Base-by-base conservation (phyloP, 2,113 vertebrate species). In the Theristicus caerulescens region DNA sequence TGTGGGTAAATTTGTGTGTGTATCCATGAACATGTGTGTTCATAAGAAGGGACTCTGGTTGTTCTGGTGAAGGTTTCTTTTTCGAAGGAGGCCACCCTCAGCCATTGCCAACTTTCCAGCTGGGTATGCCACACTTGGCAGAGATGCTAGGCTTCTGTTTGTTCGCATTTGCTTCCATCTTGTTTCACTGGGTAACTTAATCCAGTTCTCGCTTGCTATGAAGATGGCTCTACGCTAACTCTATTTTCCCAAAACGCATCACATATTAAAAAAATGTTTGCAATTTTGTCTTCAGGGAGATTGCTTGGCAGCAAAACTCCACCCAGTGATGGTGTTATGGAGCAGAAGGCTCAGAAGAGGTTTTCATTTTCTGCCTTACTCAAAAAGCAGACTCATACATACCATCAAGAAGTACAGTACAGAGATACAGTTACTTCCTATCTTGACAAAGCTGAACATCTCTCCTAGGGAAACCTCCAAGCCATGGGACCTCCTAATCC, bases 41-140 rank as follows among this genome's bases (percentile, higher is more conserved):
- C 32, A 14, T 8, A 55, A 44, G 0, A 1, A 36, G 32, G 11
- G 6, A 4, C 15, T 83, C 72, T 62, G n/a, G 13, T 38, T 34
- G 5, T 34, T 10, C 6, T 69, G n/a, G 7, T 26, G 62, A 42
- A 66, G 58, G 32, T 3, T n/a, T 44, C 32, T 40, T 14, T 61
- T 29, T 49, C n/a, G 46, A n/a, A 73, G 47, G 40, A 51, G 24
- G 36, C 12, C 14, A 8, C 12, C 14, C 7, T 34, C 22, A 10
- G 17, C 36, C 29, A 42, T 34, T 1, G 1, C 22, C 36, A 42
- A 12, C 36, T 42, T 80, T 42, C 47, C 46, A 67, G 8, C 51
- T 34, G 18, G 18, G 7, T 36, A 21, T 16, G 34, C 11, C 61
- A 19, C 59, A 13, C 14, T 7, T 46, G 32, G 16, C 36, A 71